A percentile compares a stretch with the other conserved stretches of the same genome.
phyloP scores from a whole-genome alignment of 2,797 vertebrate species.

The Odontamblyopus rebecca region DNA sequence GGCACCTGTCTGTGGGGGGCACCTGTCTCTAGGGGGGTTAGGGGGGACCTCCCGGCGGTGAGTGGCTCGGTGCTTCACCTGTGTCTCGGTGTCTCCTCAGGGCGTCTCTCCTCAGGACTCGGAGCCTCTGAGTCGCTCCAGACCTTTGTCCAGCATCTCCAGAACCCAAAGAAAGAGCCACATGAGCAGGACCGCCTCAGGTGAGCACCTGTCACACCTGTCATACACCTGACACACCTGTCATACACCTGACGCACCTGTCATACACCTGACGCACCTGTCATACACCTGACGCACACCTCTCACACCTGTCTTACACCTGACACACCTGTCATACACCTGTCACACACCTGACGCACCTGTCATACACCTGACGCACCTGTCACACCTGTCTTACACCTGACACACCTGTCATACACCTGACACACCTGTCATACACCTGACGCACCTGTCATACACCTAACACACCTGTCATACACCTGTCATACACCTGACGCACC shows the following conservation, averaged over 20 bases:
- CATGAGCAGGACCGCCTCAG: slow-evolving; percentile 89
- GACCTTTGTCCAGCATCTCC: slow-evolving; percentile 83
- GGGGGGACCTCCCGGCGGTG: slow-evolving; percentile 57
- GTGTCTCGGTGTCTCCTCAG: slow-evolving; percentile 55
- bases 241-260: not conserved
- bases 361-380: too few species aligned
- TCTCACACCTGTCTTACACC: not conserved
- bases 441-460: too few species aligned
- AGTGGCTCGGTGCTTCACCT: slow-evolving; percentile 24
- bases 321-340: not conserved
- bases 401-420: too few species aligned
- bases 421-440: too few species aligned
- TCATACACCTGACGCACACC: too few species aligned
- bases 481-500: too few species aligned
- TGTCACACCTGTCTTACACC: too few species aligned
- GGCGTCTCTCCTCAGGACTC: slow-evolving; percentile 85
- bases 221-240: not conserved
- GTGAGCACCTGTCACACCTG: slow-evolving; percentile 57
- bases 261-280: too few species aligned
- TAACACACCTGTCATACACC: too few species aligned
- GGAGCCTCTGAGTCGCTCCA: slow-evolving; percentile 79
- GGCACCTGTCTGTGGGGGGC: not conserved
- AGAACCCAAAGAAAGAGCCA: slow-evolving; percentile 86
- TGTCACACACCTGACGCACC: not conserved
- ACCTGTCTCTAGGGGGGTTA: too few species aligned